Conservation (phyloP, 2,888 invertebrate genomes). For the Apamea crenata region DNA sequence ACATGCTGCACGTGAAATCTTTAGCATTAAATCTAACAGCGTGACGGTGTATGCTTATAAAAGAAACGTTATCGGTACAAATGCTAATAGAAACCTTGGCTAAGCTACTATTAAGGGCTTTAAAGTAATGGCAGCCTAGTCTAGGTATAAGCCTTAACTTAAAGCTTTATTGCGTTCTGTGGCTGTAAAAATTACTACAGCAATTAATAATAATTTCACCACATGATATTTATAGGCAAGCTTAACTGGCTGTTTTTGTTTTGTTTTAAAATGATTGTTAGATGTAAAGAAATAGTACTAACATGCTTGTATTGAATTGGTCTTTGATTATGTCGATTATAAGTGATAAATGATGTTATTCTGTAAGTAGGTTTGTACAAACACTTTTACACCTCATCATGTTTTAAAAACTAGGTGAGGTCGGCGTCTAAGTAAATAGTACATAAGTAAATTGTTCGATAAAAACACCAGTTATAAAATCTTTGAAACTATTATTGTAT, state of each 20-base stretch:
- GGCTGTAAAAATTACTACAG: conserved; percentile 11
- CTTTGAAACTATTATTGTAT: neutral
- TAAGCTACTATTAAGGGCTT: neutral
- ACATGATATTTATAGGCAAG: conserved; percentile 4
- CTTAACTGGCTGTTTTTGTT: neutral
- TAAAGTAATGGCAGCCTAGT: neutral
- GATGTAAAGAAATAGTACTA: neutral
- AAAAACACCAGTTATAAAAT: neutral
- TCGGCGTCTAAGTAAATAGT: too few relatives aligned
- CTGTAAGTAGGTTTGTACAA: too few relatives aligned
- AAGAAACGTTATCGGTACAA: neutral
- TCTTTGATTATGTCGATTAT: neutral
- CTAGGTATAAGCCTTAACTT: neutral
- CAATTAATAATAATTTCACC: conserved; percentile 23
- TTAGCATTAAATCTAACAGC: conserved; percentile 43
- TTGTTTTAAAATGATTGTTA: neutral
- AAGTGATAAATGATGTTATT: too few relatives aligned
- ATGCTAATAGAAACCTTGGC: neutral
- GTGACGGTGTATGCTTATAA: conserved; percentile 19
- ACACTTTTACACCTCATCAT: too few relatives aligned
- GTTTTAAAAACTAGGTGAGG: too few relatives aligned
- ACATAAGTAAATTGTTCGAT: too few relatives aligned
- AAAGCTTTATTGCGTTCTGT: neutral
- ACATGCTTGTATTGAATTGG: neutral
- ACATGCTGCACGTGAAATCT: conserved; percentile 63